Base-by-base conservation (phyloP, 37 sponge, comb jelly and placozoan species). In the Halisarca cf. caerulea region DNA sequence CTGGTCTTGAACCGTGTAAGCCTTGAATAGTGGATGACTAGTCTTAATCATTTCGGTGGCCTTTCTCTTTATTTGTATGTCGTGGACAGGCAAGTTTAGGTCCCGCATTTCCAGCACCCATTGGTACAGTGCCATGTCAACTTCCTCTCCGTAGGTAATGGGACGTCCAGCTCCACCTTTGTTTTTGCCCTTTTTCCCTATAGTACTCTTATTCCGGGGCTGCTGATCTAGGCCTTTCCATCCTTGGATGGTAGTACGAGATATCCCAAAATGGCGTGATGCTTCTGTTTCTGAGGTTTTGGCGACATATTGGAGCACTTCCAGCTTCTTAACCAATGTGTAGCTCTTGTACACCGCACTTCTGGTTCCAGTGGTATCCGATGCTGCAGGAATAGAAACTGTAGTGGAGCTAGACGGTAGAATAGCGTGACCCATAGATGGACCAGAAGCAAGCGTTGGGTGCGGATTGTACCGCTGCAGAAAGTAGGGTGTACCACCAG, bases 31-130 rank as follows among this genome's bases (percentile, higher is more conserved):
- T 0, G 86, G 66, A 7, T 74, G 30, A 0, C 3, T 2, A 21
- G 57, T 18, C 35, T n/a, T 2, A 8, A 83, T 39, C 1, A 68
- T 7, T 17, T 18, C 35, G 15, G 2, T 0, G 27, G 85, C 74
- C n/a, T 83, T 69, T 17, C 66, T 2, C 39, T 54, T 27, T 53
- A 83, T 83, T 28, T 24, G n/a, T 71, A 45, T 42, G 2, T 53
- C 58, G 2, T 43, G 51, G 6, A 84, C 85, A 84, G 75, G 77
- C 3, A 84, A 18, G 4, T 74, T 43, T 58, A 44, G 37, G 66
- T 85, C 79, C 18, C 86, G 18, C 30, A 44, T 61, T 37, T 85
- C 86, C 33, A 78, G 35, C 11, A 85, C 59, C 79, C 79, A 85
- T 18, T 60, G 45, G n/a, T 39, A 32, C 0, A 85, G 2, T 36